These are phyloP conservation scores for Alloplasta piceator DNA, from an alignment of 2,888 invertebrate genomes.

Conservation along the genomic window DNA sequence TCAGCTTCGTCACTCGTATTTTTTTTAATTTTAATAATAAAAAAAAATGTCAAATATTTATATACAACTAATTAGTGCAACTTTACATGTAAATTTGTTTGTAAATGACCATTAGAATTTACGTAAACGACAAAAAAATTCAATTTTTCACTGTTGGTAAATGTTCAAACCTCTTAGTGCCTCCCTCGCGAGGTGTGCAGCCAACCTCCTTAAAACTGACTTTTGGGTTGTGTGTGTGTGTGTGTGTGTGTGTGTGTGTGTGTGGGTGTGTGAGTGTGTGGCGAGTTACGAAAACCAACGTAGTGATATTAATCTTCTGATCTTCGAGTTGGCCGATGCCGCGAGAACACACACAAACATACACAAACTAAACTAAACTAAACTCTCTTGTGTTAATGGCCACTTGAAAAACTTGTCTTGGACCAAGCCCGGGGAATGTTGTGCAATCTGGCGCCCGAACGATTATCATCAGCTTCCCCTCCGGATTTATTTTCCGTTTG, in stretches of 20 bases:
- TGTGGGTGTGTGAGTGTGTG: slow-evolving; percentile 33
- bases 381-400: slow-evolving; percentile 28
- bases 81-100: too few relatives aligned
- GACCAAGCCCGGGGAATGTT: slow-evolving; percentile 9
- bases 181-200: too few relatives aligned
- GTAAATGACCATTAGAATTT: too few relatives aligned
- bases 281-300: slow-evolving; percentile 15
- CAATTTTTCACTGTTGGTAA: too few relatives aligned
- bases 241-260: slow-evolving; percentile 53
- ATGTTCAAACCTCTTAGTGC: too few relatives aligned
- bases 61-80: too few relatives aligned
- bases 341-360: not conserved
- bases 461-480: slow-evolving; percentile 1
- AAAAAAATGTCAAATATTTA: too few relatives aligned
- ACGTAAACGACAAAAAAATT: too few relatives aligned
- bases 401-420: slow-evolving; percentile 25
- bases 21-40: too few relatives aligned
- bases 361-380: not conserved
- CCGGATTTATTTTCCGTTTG: not conserved
- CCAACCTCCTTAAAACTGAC: too few relatives aligned
- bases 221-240: slow-evolving; percentile 18
- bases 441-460: slow-evolving; percentile 16
- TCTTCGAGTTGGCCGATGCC: slow-evolving; percentile 1
- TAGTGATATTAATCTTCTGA: slow-evolving; percentile 3
- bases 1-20: too few relatives aligned